Evolutionary conservation across 2,888 invertebrate genomes (phyloP).

Genomic region (Chydorus sphaericus): DNA sequence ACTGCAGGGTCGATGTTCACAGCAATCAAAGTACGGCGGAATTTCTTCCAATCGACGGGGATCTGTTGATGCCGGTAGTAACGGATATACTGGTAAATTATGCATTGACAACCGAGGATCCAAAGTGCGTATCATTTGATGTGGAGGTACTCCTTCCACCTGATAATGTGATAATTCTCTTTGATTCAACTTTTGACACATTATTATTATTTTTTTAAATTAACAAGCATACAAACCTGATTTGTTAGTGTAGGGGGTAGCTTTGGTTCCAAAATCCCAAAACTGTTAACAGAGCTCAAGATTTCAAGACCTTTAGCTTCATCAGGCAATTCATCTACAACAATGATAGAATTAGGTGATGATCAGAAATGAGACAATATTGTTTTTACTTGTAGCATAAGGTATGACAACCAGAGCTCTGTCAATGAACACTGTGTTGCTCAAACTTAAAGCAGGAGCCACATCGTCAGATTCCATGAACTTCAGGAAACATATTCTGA

Average conservation of each 20-base stretch:
- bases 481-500: conserved; percentile 91
- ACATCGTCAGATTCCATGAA: conserved; percentile 78
- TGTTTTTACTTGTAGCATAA: conserved; percentile 42
- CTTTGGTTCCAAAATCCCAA: conserved; percentile 72
- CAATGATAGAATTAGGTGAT: conserved; percentile 14
- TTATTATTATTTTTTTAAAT: conserved; percentile 10
- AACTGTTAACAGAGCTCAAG: conserved; percentile 74
- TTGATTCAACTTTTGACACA: background rate
- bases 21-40: conserved; percentile 74
- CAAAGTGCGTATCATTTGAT: conserved; percentile 71
- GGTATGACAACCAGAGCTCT: conserved; percentile 90
- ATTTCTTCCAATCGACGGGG: conserved; percentile 88
- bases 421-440: conserved; percentile 97
- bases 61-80: conserved; percentile 73
- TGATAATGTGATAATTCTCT: no score
- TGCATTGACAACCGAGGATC: conserved; percentile 73
- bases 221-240: conserved; percentile 39
- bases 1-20: conserved; percentile 60
- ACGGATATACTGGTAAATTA: conserved; percentile 79
- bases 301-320: conserved; percentile 86
- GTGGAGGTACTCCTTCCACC: conserved; percentile 64
- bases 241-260: conserved; percentile 82
- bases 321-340: conserved; percentile 81
- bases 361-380: background rate
- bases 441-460: conserved; percentile 92